Base-by-base conservation (phyloP, 2,797 vertebrate genomes). In the Phoebastria nigripes region DNA sequence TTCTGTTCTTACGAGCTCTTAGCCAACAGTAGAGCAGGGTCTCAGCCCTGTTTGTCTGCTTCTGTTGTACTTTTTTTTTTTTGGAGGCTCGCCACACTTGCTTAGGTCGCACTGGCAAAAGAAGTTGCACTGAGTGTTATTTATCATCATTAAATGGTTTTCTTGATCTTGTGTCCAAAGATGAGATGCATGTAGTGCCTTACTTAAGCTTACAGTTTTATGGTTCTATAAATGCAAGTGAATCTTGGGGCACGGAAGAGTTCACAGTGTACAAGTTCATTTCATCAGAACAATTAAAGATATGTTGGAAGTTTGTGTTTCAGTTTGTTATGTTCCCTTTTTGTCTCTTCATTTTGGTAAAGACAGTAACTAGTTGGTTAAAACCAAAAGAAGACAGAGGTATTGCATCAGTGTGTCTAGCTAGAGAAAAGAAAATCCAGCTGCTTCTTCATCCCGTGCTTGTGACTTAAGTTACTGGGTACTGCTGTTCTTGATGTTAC, bases 161-260 rank as follows among this genome's bases (percentile, higher is more conserved):
- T 67, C 28, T 54, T 86, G 14, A 25, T 85, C 24, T 74, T 3
- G 0, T 35, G 8, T 67, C 46, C 37, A 44, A 67, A 69, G 29
- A 42, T 10, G 46, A 74, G 61, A 78, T 78, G n/a, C 39, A 31
- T 42, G 12, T 80, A 28, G 47, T 82, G 21, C 37, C 37, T 85
- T 63, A 33, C 37, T 88, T 89, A 86, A 82, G 41, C 56, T 70
- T 61, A 19, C 39, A 33, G 18, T 85, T 89, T 55, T 62, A 47
- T 47, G 31, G 15, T 70, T 82, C 47, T 91, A 28, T 62, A 89
- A 84, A 73, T 69, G 51, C 66, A 79, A 72, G 28, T 73, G 22
- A 66, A 56, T 55, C 2, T 0, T 8, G 28, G 47, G 11, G 44
- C 26, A 54, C 0, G 0, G 58, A 67, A 37, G 29, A 69, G 33